Base-by-base conservation (phyloP, 2,113 vertebrate species). In the Sebastes schlegelii region DNA sequence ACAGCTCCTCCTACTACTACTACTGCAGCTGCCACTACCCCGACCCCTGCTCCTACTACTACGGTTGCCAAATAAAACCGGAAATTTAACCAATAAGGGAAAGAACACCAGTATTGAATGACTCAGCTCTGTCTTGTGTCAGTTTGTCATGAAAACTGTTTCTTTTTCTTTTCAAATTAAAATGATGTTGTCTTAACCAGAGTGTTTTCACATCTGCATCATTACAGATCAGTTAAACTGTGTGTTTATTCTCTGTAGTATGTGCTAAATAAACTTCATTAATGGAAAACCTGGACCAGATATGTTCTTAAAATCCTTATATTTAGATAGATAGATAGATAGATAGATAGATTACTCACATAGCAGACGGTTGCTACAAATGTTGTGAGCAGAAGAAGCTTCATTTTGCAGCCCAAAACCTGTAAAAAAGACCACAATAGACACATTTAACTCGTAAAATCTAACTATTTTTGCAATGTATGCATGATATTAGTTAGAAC, bases 311-410 rank as follows among this genome's bases (percentile, higher is more conserved):
- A 40, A n/a, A 51, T 9, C 11, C 21, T 2, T 26, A 26, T 26
- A 26, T 26, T 26, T 14, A 69, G n/a, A 58, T 58, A 49, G 55
- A 75, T 26, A 57, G 43, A 55, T 43, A 69, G 66, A 69, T 43
- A 57, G 67, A 70, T 42, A 69, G 49, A 70, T 42, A 54, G 67
- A 69, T n/a, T 79, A 91, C 93, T 93, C 67, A 94, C 92, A 80
- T 62, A 71, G 63, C 42, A 84, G 74, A 91, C 13, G 34, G 83
- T 78, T 55, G 71, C 70, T 19, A 88, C 52, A 55, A 93, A 62
- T 26, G 72, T 82, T n/a, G 68, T 12, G 1, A 92, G 52, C 19
- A 92, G 69, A 66, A 89, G 55, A 74, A 91, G n/a, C 82, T 90
- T 94, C 93, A 94, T 94, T 75, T 80, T 90, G 51, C 26, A 26